Percentiles rank a stretch among this genome's conserved stretches.
Conservation (phyloP, 2,113 vertebrate genomes). For the Sclerurus mexicanus region DNA sequence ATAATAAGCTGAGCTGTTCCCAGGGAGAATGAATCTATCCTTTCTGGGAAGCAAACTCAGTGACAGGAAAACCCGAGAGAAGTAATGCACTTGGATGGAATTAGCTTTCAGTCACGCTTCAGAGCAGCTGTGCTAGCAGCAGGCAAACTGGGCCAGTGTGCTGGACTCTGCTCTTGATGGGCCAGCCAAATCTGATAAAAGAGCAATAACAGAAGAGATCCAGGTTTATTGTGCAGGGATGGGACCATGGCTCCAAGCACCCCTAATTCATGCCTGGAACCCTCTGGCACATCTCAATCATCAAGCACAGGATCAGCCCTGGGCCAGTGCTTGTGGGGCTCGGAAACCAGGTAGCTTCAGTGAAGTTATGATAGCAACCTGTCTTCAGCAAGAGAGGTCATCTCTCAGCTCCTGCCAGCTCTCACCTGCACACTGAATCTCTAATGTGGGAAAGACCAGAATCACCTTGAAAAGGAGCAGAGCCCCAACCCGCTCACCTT, state of each 20-base stretch:
- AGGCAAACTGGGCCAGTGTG: not conserved
- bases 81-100: slow-evolving; percentile 42
- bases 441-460: not conserved
- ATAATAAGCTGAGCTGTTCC: slow-evolving; percentile 63
- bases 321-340: not conserved
- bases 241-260: not conserved
- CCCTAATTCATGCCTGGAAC: not conserved
- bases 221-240: not conserved
- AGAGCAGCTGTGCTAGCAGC: slow-evolving; percentile 35
- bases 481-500: not conserved
- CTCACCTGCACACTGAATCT: not conserved
- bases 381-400: not conserved
- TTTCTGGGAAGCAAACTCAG: slow-evolving; percentile 11
- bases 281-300: not conserved
- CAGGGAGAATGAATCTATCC: slow-evolving; percentile 36
- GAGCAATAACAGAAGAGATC: not conserved
- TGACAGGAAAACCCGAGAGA: slow-evolving; percentile 32
- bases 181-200: not conserved
- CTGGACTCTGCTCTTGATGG: not conserved
- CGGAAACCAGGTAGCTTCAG: not conserved
- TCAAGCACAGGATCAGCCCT: not conserved
- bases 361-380: not conserved
- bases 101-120: slow-evolving; percentile 56
- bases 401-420: not conserved
- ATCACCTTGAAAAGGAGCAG: not conserved